These are phyloP conservation scores for Cyprinus carpio DNA, from an alignment of 2,113 vertebrate species.

Conservation along the genomic window DNA sequence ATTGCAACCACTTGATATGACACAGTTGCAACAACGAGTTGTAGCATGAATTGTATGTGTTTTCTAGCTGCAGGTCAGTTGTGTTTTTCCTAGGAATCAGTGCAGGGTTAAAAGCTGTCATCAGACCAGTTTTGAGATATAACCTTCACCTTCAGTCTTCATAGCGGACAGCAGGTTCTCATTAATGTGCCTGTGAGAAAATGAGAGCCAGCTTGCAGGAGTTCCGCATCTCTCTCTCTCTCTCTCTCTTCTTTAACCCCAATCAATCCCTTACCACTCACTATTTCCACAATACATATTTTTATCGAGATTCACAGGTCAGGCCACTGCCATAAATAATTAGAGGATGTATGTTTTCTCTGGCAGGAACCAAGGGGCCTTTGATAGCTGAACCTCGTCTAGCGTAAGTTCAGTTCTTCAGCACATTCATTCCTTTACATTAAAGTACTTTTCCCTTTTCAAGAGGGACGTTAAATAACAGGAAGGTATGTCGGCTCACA, in stretches of 20 bases:
- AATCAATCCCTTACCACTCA: not conserved
- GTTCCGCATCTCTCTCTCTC: not conserved
- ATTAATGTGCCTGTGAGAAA: no score
- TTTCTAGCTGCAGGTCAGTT: no score
- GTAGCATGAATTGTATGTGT: no score
- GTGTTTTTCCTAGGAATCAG: no score
- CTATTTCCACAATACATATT: slow-evolving; percentile 44
- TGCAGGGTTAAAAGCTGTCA: no score
- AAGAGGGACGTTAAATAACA: not conserved
- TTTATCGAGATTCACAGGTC: slow-evolving; percentile 55
- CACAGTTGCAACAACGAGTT: no score
- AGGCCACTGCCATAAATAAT: slow-evolving; percentile 62
- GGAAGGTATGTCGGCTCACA: slow-evolving; percentile 5
- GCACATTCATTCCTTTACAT: slow-evolving; percentile 45
- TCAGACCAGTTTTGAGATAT: no score
- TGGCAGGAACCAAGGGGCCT: slow-evolving; percentile 53
- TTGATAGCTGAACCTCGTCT: slow-evolving; percentile 57
- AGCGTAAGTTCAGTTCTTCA: slow-evolving; percentile 14
- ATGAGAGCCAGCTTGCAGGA: no score
- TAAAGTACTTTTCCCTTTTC: slow-evolving; percentile 38
- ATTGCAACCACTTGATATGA: no score
- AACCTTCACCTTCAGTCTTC: no score
- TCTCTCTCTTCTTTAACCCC: slow-evolving; percentile 1
- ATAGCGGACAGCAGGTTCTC: no score
- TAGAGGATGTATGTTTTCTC: slow-evolving; percentile 40